These are phyloP conservation scores for Matsumyia berberina DNA, from an alignment of 2,888 invertebrate genomes.

Conservation along the genomic window DNA sequence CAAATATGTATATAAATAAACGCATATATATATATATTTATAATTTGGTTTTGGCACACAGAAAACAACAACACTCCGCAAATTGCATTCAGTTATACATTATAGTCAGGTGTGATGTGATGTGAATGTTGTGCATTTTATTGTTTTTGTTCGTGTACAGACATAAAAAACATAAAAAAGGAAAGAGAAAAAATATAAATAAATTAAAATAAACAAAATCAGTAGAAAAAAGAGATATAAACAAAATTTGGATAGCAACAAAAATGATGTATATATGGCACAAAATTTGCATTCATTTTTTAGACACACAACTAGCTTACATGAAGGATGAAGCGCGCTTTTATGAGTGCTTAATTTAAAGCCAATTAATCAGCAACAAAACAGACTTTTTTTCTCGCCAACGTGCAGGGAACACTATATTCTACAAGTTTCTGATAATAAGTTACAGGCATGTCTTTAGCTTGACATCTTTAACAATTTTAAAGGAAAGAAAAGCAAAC, in stretches of 20 bases:
- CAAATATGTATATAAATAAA: slow-evolving; percentile 55
- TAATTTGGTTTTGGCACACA: slow-evolving; percentile 58
- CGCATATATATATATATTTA: slow-evolving; percentile 30
- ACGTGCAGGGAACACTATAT: no score
- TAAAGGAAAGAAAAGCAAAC: no score
- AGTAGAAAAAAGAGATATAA: slow-evolving; percentile 63
- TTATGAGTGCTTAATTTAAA: not conserved
- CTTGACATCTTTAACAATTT: no score
- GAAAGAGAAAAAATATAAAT: slow-evolving; percentile 78
- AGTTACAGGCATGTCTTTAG: no score
- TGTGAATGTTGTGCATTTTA: slow-evolving; percentile 73
- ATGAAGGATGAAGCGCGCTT: not conserved
- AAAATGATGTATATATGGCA: slow-evolving; percentile 81
- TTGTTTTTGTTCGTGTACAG: slow-evolving; percentile 77
- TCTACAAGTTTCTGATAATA: no score
- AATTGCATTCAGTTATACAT: slow-evolving; percentile 71
- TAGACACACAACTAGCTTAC: slow-evolving; percentile 25
- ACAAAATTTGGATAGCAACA: slow-evolving; percentile 78
- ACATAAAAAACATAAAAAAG: slow-evolving; percentile 78
- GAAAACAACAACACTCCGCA: slow-evolving; percentile 69
- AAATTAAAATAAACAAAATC: slow-evolving; percentile 77
- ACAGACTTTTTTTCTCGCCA: no score
- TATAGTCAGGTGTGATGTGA: slow-evolving; percentile 69
- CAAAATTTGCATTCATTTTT: slow-evolving; percentile 4
- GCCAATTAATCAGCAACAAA: no score